Evolutionary conservation across 2,797 vertebrate species (phyloP), one percentile per base, ranked within the genome.

Genomic region (Hoplostethus mediterraneus): DNA sequence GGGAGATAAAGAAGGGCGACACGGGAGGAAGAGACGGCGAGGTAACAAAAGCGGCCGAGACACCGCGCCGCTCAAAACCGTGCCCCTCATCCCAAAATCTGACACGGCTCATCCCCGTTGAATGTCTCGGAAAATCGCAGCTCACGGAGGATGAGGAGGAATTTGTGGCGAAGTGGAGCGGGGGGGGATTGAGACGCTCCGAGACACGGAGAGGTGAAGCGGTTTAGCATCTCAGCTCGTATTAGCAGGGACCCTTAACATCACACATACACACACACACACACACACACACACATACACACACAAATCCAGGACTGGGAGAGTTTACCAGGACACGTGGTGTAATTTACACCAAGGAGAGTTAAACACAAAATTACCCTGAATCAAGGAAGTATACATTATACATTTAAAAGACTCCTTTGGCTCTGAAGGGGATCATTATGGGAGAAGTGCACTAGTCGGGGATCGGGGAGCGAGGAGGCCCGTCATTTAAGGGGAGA

Each of bases 21-120:
- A 72, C 51, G 63, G 63, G 75, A 36, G 59, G 70, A 59, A 6
- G 75, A 28, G 1, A 71, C 30, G 3, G 42, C 51, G 21, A 66
- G 57, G 44, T 66, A 75, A 80, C 72, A 77, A 79, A 83, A 81
- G 65, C 64, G 70, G 73, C 73, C 44, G 57, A 71, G 36, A 75
- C 44, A 3, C 57, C 16, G 52, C 60, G 84, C 81, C 67, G n/a
- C n/a, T 73, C 47, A 38, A 87, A 67, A 79, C 66, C 69, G 68
- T 71, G 62, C 28, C 40, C 75, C n/a, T 87, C 72, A 64, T 48
- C 71, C 57, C n/a, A 65, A 84, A 86, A 73, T 82, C 72, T 75
- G 75, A 82, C 66, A 75, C 4, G 58, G 87, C 77, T 92, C 86
- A 89, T 89, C 85, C 86, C 33, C 47, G 4, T 56, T 71, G 84